A percentile compares a stretch with the other conserved stretches of the same genome.
These are phyloP conservation scores for Punctoribates punctum DNA, from an alignment of 2,888 invertebrate species.

Conservation along the genomic window DNA sequence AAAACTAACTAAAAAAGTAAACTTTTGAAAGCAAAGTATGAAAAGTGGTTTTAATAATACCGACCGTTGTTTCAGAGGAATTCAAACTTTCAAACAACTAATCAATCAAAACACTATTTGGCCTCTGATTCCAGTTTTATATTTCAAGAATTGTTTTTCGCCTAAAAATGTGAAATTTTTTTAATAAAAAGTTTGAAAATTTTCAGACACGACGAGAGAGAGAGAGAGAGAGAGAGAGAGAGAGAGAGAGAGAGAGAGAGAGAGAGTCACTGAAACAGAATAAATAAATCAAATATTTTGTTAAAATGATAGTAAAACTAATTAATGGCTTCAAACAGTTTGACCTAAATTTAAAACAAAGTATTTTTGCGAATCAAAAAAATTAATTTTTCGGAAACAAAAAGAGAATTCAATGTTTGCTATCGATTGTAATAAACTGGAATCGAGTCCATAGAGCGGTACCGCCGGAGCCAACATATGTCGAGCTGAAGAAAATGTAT, in stretches of 20 bases:
- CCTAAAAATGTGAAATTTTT: neutral
- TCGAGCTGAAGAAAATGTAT: neutral
- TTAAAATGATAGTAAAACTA: neutral
- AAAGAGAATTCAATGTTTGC: too few relatives aligned
- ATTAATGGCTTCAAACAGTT: neutral
- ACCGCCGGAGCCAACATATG: neutral
- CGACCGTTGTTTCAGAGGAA: neutral
- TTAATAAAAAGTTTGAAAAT: slow-evolving; percentile 3
- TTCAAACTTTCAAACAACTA: neutral
- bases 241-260: slow-evolving; percentile 5
- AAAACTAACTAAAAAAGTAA: neutral
- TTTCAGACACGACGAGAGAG: neutral
- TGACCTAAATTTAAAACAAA: neutral
- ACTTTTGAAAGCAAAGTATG: neutral
- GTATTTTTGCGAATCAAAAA: neutral
- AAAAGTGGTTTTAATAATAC: slow-evolving; percentile 22
- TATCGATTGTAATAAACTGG: too few relatives aligned
- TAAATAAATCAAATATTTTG: neutral
- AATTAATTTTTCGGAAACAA: neutral
- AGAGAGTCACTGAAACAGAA: neutral
- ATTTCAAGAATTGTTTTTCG: neutral
- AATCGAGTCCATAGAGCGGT: neutral
- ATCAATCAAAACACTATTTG: slow-evolving; percentile 7
- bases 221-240: neutral
- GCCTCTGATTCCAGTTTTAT: neutral